Evolutionary conservation across 2,113 vertebrate species (phyloP), one percentile per base, ranked within the genome.

Genomic region (Butorides virescens): DNA sequence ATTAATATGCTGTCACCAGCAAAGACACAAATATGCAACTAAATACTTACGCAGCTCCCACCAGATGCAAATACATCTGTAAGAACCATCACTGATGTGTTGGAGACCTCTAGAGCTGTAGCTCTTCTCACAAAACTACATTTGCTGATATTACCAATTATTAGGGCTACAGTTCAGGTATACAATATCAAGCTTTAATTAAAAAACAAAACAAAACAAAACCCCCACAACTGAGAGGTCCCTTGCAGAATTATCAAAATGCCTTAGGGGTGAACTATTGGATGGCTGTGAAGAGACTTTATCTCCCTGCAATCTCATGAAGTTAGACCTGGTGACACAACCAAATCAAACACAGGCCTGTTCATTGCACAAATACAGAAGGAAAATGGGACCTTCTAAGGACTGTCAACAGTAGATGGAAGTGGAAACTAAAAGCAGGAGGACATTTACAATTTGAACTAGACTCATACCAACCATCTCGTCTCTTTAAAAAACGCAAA

Each of bases 21-120:
- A 85, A 90, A 95, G 65, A 61, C 76, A 92, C 52, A 92, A 89
- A 94, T 72, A 70, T 72, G 36, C 61, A 65, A 39, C 61, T 59
- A 82, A 87, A 91, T 42, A 73, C 42, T 85, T 53, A 44, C 3
- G 29, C 53, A 70, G 75, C 66, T 91, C 49, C 62, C 86, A 90
- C 67, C 93, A 96, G 89, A 92, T 92, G 80, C 46, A 94, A 89
- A 87, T 82, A 10, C 71, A 84, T 85, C 56, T 73, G 36, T 34
- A 68, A 92, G 80, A 95, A 66, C 62, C 66, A 93, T 94, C 94
- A 85, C 84, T 68, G 84, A 95, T 87, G 73, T 95, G 77, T 15
- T 95, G 80, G 91, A 95, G 95, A 97, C 94, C 94, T 96, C 91
- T 95, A 95, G 94, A 96, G 93, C 94, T 92, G 70, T 27, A 94